A percentile compares a stretch with the other conserved stretches of the same genome.
Conservation (phyloP, 2,888 invertebrate genomes). For the Heliconius cydno region DNA sequence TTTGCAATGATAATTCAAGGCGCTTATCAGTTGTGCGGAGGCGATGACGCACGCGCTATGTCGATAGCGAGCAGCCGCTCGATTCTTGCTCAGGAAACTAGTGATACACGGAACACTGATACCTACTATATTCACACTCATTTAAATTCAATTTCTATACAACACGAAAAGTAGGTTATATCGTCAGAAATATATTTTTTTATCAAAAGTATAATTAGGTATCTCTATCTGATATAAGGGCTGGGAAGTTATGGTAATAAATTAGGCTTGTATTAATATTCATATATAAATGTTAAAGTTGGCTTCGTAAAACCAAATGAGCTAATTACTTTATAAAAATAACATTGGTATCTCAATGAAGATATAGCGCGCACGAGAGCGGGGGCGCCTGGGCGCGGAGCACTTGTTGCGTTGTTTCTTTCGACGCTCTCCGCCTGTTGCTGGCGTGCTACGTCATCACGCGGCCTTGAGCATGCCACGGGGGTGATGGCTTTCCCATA, state of each 20-base stretch:
- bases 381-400: conserved; percentile 60
- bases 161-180: background rate
- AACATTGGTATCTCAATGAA: conserved; percentile 18
- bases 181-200: background rate
- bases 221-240: background rate
- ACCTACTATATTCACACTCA: conserved; percentile 19
- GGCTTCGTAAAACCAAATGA: conserved; percentile 10
- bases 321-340: conserved; percentile 14
- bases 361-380: conserved; percentile 48
- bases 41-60: conserved; percentile 79
- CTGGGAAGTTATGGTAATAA: background rate
- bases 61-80: conserved; percentile 64
- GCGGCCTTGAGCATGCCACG: conserved; percentile 66
- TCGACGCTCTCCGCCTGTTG: conserved; percentile 74
- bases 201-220: background rate
- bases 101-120: conserved; percentile 51
- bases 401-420: conserved; percentile 81
- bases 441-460: conserved; percentile 68
- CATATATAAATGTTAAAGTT: background rate
- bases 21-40: conserved; percentile 79
- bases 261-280: background rate
- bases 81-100: conserved; percentile 67
- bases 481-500: conserved; percentile 36
- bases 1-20: conserved; percentile 82
- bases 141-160: conserved; percentile 11